Percentiles rank a stretch among this genome's conserved stretches.
These are phyloP conservation scores for Aleiodes sp. DNA, from an alignment of 1,140 invertebrate genomes.

Conservation along the genomic window DNA sequence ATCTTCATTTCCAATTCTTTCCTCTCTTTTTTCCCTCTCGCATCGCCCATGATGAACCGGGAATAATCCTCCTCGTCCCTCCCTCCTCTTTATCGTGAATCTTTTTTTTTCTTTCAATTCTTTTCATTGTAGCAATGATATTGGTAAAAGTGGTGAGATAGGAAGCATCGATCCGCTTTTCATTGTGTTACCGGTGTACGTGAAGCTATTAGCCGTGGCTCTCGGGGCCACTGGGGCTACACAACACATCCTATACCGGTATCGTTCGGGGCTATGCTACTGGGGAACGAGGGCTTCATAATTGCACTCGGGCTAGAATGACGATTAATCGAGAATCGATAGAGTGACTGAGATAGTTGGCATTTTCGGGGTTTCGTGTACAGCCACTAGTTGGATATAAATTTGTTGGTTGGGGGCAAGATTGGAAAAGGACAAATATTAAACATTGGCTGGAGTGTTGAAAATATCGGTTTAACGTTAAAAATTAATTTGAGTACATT, in stretches of 20 bases:
- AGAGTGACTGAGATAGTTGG: conserved; percentile 12
- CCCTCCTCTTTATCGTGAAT: background rate
- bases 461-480: background rate
- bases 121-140: conserved; percentile 3
- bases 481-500: background rate
- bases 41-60: too few species aligned
- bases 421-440: background rate
- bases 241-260: background rate
- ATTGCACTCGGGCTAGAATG: conserved; percentile 31
- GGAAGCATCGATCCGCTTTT: conserved; percentile 11
- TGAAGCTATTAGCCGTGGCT: conserved; percentile 17
- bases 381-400: background rate
- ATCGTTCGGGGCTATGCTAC: conserved; percentile 17
- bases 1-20: too few species aligned
- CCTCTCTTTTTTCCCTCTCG: too few species aligned
- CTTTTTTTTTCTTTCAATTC: background rate
- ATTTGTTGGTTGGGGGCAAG: background rate
- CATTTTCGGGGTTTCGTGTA: background rate
- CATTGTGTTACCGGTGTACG: conserved; percentile 13
- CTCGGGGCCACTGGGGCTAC: background rate
- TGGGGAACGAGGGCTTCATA: conserved; percentile 18
- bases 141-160: conserved; percentile 8
- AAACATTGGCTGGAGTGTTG: background rate
- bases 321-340: conserved; percentile 37
- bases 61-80: background rate